Base-by-base conservation (phyloP, 2,113 vertebrate genomes). In the human (Homo sapiens) region DNA sequence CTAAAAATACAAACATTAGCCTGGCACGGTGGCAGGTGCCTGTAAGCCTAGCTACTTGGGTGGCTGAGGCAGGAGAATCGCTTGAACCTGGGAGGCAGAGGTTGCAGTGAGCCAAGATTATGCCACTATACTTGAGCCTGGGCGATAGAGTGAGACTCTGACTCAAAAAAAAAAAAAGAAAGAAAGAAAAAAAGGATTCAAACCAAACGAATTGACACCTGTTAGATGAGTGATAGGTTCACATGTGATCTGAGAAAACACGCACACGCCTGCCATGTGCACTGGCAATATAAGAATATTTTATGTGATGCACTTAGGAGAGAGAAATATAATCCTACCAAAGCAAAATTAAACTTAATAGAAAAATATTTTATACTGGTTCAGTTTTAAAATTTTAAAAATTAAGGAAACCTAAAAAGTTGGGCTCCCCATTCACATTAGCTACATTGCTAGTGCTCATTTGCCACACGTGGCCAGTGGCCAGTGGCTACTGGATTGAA, bases 261-360 rank as follows among this genome's bases (percentile, higher is more conserved):
- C 5, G 16, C 16, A 38, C 18, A 55, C 2, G 1, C 50, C 35
- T 14, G 32, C 17, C 45, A 11, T 0, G 0, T 48, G 40, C 22
- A 32, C 27, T 35, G n/a, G 48, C 22, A 27, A 40, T 22, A 43
- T 76, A 32, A 87, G 14, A 57, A 61, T 40, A 43, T 81, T 50
- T 45, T 8, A 55, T 35, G 10, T 48, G 8, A 16, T 23, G 11
- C 40, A 30, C 35, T 87, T 50, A 13, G 75, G n/a, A 90, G 52
- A 38, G 45, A 48, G 43, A 85, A 35, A 48, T 11, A 4, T 3
- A 55, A 35, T 48, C 68, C 17, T 83, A 66, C n/a, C 3, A 4
- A 87, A 76, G 76, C 43, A 78, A 93, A 95, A 89, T 27, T 48
- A 40, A 75, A 81, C 30, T 75, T 64, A 61, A 85, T 32, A 72